Percentiles rank a stretch among this genome's conserved stretches.
Evolutionary conservation across 2,888 invertebrate species (phyloP).

Genomic region (Athalia cordata): DNA sequence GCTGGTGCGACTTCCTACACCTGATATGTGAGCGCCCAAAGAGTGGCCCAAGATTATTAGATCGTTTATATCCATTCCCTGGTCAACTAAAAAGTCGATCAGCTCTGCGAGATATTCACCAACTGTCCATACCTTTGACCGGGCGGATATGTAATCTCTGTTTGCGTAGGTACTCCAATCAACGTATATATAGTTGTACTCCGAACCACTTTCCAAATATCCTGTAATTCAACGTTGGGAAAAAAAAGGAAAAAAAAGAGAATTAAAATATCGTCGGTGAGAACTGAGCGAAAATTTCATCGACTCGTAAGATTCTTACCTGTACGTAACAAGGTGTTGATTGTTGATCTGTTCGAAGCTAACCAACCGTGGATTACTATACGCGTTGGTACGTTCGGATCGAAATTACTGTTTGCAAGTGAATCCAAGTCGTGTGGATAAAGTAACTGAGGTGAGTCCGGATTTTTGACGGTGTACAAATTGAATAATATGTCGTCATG

Average conservation of each 20-base stretch:
- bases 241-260: not conserved
- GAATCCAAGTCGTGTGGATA: constrained; percentile 51
- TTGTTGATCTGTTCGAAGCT: constrained; percentile 48
- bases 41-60: constrained; percentile 56
- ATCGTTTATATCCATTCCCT: constrained; percentile 38
- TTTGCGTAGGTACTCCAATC: constrained; percentile 52
- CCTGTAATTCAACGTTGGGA: not conserved
- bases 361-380: constrained; percentile 66
- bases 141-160: not conserved
- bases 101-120: not conserved
- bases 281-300: not conserved
- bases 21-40: constrained; percentile 55
- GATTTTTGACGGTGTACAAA: constrained; percentile 56
- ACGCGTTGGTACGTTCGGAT: constrained; percentile 58
- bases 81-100: constrained; percentile 5
- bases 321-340: constrained; percentile 53
- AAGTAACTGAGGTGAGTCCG: constrained; percentile 48
- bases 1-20: not conserved
- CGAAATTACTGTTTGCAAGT: constrained; percentile 56
- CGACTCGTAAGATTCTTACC: constrained; percentile 51
- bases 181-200: constrained; percentile 55
- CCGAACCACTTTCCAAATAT: not conserved
- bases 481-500: constrained; percentile 55
- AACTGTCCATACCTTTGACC: not conserved
- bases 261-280: not conserved